These are phyloP conservation scores for Patella pellucida DNA, from an alignment of 2,888 invertebrate genomes.

Conservation along the genomic window DNA sequence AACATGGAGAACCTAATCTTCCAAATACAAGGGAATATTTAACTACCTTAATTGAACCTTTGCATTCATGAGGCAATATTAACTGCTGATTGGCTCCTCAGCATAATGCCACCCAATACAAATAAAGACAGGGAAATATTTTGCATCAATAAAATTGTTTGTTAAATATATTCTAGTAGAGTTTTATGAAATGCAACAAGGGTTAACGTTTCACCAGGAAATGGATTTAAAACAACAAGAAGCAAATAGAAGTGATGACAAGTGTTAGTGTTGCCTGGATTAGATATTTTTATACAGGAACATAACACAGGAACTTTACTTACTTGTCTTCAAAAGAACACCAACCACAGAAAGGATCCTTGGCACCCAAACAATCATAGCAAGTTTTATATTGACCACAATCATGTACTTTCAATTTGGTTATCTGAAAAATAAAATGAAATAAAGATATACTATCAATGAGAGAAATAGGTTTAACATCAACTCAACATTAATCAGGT, in stretches of 20 bases:
- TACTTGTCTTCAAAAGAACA: slow-evolving; percentile 68
- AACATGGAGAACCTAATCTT: no score
- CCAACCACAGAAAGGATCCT: slow-evolving; percentile 70
- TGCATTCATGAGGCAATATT: no score
- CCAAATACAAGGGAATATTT: no score
- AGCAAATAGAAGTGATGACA: no score
- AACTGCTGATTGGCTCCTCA: no score
- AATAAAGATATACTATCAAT: slow-evolving; percentile 1
- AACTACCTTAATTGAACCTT: no score
- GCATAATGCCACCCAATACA: no score
- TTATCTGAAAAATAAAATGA: slow-evolving; percentile 54
- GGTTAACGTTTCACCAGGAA: neutral
- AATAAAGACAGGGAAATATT: no score
- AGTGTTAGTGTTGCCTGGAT: no score
- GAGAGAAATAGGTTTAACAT: neutral
- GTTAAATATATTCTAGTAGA: no score
- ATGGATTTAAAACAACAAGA: slow-evolving; percentile 4
- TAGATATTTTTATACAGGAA: no score
- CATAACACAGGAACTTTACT: slow-evolving; percentile 34
- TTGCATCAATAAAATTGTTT: no score
- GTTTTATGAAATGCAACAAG: neutral
- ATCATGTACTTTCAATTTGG: slow-evolving; percentile 59
- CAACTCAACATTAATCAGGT: neutral
- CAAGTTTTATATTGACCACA: slow-evolving; percentile 63
- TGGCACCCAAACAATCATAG: slow-evolving; percentile 57